Evolutionary conservation across 2,113 vertebrate species (phyloP), one percentile per base, ranked within the genome.

Genomic region (Cavia aperea): DNA sequence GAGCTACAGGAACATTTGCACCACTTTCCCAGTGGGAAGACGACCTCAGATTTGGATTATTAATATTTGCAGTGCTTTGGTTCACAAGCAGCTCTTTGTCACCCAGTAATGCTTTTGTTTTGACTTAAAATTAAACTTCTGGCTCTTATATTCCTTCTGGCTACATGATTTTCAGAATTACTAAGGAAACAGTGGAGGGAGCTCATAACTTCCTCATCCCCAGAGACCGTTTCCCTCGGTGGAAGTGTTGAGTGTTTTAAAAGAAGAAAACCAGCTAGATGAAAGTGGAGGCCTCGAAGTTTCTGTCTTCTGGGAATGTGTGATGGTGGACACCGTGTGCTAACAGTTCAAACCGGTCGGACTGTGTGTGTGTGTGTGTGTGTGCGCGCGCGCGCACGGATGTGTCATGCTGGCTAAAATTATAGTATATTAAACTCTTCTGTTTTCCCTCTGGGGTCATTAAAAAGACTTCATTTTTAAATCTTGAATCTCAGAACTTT

Each of bases 51-150:
- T 79, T 86, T 33, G 10, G 3, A 60, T 43, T 56, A 66, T 86
- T 89, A 81, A n/a, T 83, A 65, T 93, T 72, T 85, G 3, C 9
- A 43, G 7, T 43, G 7, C 0, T 49, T 5, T 68, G 85, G 82
- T 21, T 18, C 18, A 63, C 62, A 43, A 65, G 36, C 1, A 88
- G 33, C 88, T 92, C 43, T 81, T 66, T 29, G 7, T 7, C 72
- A 26, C 0, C 7, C 36, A 75, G 8, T 4, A 23, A 70, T 88
- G 31, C 56, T 92, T 96, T 86, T 9, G 43, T 33, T 77, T 88
- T 89, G 43, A 39, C 78, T n/a, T 81, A 88, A 93, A 92, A 75
- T 18, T 89, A 90, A 87, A 56, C n/a, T 54, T 56, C 66, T 36
- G 11, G n/a, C 43, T 63, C 54, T 73, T 2, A 0, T 36, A 1